Evolutionary conservation across 2,113 vertebrate species (phyloP).

Genomic region (Clupea harengus): DNA sequence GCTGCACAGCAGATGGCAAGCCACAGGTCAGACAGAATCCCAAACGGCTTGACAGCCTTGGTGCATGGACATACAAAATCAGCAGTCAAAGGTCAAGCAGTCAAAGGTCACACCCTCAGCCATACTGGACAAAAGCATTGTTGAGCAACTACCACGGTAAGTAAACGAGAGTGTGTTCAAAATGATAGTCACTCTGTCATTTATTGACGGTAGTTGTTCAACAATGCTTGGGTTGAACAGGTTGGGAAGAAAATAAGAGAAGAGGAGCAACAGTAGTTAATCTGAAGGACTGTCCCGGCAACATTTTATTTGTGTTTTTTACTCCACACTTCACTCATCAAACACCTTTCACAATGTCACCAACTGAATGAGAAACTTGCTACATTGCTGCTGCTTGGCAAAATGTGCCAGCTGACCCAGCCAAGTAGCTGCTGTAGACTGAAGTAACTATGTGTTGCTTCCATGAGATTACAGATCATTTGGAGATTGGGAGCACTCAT

Average conservation of each 20-base stretch:
- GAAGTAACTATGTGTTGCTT: neutral
- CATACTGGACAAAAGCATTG: neutral
- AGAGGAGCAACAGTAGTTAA: neutral
- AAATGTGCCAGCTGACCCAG: too few relatives aligned
- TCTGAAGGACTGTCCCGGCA: neutral
- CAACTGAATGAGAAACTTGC: neutral
- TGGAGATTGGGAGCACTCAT: too few relatives aligned
- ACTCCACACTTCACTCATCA: neutral
- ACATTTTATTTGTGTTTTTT: neutral
- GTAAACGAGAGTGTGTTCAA: neutral
- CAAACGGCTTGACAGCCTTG: neutral
- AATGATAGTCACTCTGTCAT: neutral
- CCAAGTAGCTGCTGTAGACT: neutral
- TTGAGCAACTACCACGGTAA: neutral
- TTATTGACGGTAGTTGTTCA: neutral
- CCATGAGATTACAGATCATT: neutral
- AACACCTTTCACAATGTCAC: neutral
- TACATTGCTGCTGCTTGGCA: too few relatives aligned
- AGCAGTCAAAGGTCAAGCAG: neutral
- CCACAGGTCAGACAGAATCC: neutral
- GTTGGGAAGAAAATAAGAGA: neutral
- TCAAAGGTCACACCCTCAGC: neutral
- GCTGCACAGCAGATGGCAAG: conserved; percentile 62
- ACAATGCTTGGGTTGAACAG: neutral
- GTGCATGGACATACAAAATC: neutral